Conservation (phyloP, 1,140 invertebrate genomes). For the Drosophila grimshawi region DNA sequence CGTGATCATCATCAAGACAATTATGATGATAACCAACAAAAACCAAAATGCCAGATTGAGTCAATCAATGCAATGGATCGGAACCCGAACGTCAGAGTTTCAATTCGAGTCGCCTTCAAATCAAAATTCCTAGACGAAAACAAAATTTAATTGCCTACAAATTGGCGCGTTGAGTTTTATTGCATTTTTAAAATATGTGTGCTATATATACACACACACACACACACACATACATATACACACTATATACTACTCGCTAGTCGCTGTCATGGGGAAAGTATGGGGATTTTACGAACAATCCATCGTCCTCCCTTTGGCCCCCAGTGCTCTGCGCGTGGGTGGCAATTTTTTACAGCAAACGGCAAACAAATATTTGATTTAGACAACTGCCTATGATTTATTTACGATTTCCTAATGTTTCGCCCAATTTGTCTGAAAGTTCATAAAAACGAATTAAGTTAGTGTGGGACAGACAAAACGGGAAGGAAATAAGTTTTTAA, state of each 20-base stretch:
- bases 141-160: slow-evolving; percentile 81
- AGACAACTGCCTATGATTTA: slow-evolving; percentile 60
- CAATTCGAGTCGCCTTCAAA: slow-evolving; percentile 16
- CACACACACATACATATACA: too few relatives aligned
- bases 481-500: neutral
- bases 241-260: neutral
- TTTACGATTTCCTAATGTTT: slow-evolving; percentile 66
- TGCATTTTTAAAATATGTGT: slow-evolving; percentile 62
- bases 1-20: slow-evolving; percentile 15
- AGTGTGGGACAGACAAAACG: neutral
- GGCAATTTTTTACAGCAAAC: slow-evolving; percentile 56
- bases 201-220: neutral
- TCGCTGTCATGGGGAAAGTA: too few relatives aligned
- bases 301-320: too few relatives aligned
- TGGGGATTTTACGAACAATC: too few relatives aligned
- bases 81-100: slow-evolving; percentile 18
- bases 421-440: slow-evolving; percentile 52
- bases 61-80: slow-evolving; percentile 41
- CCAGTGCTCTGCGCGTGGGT: slow-evolving; percentile 30
- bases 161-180: slow-evolving; percentile 80
- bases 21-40: slow-evolving; percentile 15
- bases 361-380: slow-evolving; percentile 72
- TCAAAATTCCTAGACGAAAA: slow-evolving; percentile 63
- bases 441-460: slow-evolving; percentile 26
- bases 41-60: slow-evolving; percentile 50